These are phyloP conservation scores for Eubasilissa splendida DNA, from an alignment of 2,888 invertebrate species.

Conservation along the genomic window DNA sequence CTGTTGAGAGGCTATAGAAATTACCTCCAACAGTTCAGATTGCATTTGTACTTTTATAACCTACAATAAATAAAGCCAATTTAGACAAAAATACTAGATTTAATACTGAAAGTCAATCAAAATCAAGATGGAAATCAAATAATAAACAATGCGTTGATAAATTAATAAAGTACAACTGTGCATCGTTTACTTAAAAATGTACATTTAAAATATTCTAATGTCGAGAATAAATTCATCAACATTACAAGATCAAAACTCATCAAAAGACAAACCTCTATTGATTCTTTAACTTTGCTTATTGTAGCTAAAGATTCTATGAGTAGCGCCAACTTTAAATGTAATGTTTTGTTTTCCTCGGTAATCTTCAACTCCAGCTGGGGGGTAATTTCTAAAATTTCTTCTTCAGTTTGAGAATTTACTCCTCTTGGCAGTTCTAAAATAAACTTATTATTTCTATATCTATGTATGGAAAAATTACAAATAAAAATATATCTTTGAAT, in stretches of 20 bases:
- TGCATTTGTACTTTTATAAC: slow-evolving; percentile 88
- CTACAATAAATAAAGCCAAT: slow-evolving; percentile 66
- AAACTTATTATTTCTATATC: slow-evolving; percentile 35
- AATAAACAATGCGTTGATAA: too few relatives aligned
- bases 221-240: neutral
- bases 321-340: slow-evolving; percentile 77
- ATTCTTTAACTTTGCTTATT: slow-evolving; percentile 87
- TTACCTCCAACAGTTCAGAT: slow-evolving; percentile 84
- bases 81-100: neutral
- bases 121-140: too few relatives aligned
- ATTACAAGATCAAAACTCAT: neutral
- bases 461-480: too few relatives aligned
- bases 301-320: slow-evolving; percentile 89
- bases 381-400: slow-evolving; percentile 69
- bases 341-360: slow-evolving; percentile 68
- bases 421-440: slow-evolving; percentile 60
- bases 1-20: slow-evolving; percentile 85
- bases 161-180: too few relatives aligned
- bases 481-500: too few relatives aligned
- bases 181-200: slow-evolving; percentile 1
- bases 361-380: slow-evolving; percentile 69
- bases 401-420: slow-evolving; percentile 63
- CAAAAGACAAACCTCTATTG: slow-evolving; percentile 79
- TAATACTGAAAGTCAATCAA: neutral
- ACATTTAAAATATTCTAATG: neutral